Percentiles rank a stretch among this genome's conserved stretches.
Conservation (phyloP, 1,140 invertebrate species). For the Ips typographus region DNA sequence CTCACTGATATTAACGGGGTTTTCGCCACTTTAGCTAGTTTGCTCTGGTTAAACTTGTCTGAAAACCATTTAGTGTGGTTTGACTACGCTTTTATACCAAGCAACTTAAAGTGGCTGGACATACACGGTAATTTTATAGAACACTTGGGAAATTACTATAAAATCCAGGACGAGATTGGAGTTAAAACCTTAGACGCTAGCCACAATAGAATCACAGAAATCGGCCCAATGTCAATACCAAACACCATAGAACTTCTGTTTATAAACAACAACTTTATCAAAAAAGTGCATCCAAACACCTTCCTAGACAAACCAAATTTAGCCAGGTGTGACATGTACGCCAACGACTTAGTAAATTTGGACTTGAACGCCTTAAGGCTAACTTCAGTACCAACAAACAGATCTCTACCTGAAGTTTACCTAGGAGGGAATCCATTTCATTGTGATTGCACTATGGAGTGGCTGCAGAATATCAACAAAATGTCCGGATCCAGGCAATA, state of each 20-base stretch:
- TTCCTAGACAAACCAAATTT: slow-evolving; percentile 83
- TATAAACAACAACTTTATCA: slow-evolving; percentile 87
- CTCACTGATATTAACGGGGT: slow-evolving; percentile 84
- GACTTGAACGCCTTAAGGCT: slow-evolving; percentile 78
- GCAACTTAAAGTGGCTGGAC: slow-evolving; percentile 86
- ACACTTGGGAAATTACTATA: slow-evolving; percentile 82
- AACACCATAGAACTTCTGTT: slow-evolving; percentile 85
- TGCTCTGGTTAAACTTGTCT: slow-evolving; percentile 86
- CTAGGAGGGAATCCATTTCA: slow-evolving; percentile 87
- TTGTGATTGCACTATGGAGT: slow-evolving; percentile 91
- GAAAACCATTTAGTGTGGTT: slow-evolving; percentile 90
- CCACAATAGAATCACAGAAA: slow-evolving; percentile 80
- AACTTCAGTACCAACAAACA: slow-evolving; percentile 66
- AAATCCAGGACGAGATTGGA: slow-evolving; percentile 73
- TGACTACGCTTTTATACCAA: slow-evolving; percentile 85
- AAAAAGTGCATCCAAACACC: slow-evolving; percentile 76
- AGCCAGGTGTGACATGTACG: slow-evolving; percentile 84
- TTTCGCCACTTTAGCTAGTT: slow-evolving; percentile 74
- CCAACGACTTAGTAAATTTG: slow-evolving; percentile 80
- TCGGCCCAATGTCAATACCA: slow-evolving; percentile 79
- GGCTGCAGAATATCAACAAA: slow-evolving; percentile 84
- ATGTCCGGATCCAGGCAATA: slow-evolving; percentile 77
- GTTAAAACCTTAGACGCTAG: slow-evolving; percentile 84
- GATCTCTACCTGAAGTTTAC: slow-evolving; percentile 80
- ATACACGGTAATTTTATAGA: slow-evolving; percentile 87